phyloP scores from a whole-genome alignment of 2,888 invertebrate genomes.

The Crepidodera aurea region DNA sequence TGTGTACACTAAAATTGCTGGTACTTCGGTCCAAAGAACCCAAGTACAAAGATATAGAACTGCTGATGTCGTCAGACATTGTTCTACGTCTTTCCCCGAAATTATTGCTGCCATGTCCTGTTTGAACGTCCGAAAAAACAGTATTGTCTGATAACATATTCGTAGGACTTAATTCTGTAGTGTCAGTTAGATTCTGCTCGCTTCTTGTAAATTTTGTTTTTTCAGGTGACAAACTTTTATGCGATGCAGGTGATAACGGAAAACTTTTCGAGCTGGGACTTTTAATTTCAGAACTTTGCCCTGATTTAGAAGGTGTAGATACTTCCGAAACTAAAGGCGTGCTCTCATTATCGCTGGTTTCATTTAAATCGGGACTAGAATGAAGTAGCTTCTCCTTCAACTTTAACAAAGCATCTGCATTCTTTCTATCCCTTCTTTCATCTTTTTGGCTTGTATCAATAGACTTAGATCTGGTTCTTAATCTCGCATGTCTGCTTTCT shows the following conservation, averaged over 20 bases:
- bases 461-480: slow-evolving; percentile 54
- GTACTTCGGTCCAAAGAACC: slow-evolving; percentile 41
- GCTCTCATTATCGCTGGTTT: slow-evolving; percentile 70
- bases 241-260: slow-evolving; percentile 48
- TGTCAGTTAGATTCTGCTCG: slow-evolving; percentile 50
- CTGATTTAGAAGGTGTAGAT: slow-evolving; percentile 53
- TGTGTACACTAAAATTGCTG: slow-evolving; percentile 53
- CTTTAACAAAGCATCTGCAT: slow-evolving; percentile 54
- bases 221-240: slow-evolving; percentile 48
- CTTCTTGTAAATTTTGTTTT: slow-evolving; percentile 45
- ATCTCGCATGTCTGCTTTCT: slow-evolving; percentile 44
- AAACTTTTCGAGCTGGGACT: slow-evolving; percentile 52
- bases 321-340: slow-evolving; percentile 70
- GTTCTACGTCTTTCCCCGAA: slow-evolving; percentile 46
- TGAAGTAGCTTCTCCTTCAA: slow-evolving; percentile 58
- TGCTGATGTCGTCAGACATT: slow-evolving; percentile 52
- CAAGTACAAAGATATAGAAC: slow-evolving; percentile 47
- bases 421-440: slow-evolving; percentile 47
- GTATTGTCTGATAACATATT: slow-evolving; percentile 36
- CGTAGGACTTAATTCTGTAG: slow-evolving; percentile 45
- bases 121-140: slow-evolving; percentile 29
- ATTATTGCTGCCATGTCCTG: slow-evolving; percentile 31
- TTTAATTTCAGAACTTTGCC: slow-evolving; percentile 50
- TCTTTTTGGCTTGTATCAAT: slow-evolving; percentile 51
- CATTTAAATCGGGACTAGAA: slow-evolving; percentile 56